These are phyloP conservation scores for Ligdia adustata DNA, from an alignment of 2,888 invertebrate genomes.

Conservation along the genomic window DNA sequence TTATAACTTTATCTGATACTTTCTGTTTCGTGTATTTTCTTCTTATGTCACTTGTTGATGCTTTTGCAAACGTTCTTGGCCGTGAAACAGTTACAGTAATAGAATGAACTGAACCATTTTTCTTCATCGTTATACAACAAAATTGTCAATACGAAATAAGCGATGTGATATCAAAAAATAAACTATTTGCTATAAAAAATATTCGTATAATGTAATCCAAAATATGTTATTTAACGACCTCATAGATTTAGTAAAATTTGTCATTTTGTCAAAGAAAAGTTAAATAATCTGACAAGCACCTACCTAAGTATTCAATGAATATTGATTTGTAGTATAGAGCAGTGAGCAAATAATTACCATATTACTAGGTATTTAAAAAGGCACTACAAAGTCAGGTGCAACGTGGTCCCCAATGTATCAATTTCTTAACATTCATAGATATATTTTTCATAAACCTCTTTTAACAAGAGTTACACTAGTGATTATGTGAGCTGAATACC, in stretches of 20 bases:
- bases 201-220: not conserved
- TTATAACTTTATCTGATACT: constrained; percentile 24
- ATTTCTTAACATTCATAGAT: too few relatives aligned
- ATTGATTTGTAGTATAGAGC: too few relatives aligned
- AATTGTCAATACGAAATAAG: constrained; percentile 1
- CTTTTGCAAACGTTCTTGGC: constrained; percentile 37
- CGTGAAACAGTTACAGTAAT: constrained; percentile 50
- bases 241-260: constrained; percentile 5
- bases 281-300: too few relatives aligned
- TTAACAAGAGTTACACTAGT: too few relatives aligned
- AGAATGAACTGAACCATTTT: constrained; percentile 43
- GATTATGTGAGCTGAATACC: too few relatives aligned
- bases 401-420: too few relatives aligned
- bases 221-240: not conserved
- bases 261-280: too few relatives aligned
- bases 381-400: too few relatives aligned
- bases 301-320: too few relatives aligned
- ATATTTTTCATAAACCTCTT: too few relatives aligned
- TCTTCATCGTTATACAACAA: constrained; percentile 34
- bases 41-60: constrained; percentile 25
- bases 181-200: constrained; percentile 3
- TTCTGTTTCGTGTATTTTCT: constrained; percentile 18
- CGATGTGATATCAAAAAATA: not conserved
- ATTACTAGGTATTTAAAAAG: too few relatives aligned
- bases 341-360: too few relatives aligned